phyloP scores from a whole-genome alignment of 2,888 invertebrate genomes.

The Limnephilus marmoratus region DNA sequence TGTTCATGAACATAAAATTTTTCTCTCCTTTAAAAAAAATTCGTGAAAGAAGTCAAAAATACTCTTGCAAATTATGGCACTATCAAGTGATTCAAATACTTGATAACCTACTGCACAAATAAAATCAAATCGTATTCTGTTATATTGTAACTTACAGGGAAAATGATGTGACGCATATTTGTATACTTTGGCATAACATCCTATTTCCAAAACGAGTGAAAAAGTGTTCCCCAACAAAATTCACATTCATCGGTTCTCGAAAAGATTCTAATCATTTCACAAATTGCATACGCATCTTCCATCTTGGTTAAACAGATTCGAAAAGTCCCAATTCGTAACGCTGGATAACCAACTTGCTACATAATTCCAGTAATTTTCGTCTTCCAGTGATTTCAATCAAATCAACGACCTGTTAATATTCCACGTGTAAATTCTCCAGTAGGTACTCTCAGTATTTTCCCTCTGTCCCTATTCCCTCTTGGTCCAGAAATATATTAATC shows the following conservation, averaged over 20 bases:
- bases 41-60: no score
- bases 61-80: no score
- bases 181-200: not conserved
- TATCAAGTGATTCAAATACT: no score
- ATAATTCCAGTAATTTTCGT: not conserved
- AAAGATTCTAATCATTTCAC: not conserved
- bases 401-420: not conserved
- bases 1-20: no score
- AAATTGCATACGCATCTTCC: not conserved
- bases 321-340: not conserved
- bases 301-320: not conserved
- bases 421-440: not conserved
- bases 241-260: not conserved
- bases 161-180: not conserved
- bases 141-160: not conserved
- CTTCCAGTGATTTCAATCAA: not conserved
- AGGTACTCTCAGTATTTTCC: not conserved
- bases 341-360: not conserved
- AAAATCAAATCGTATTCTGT: not conserved
- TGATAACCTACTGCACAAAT: not conserved
- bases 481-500: constrained; percentile 30
- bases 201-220: not conserved
- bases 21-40: no score
- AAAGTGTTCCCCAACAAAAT: not conserved
- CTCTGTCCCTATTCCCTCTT: not conserved